Percentiles rank a stretch among this genome's conserved stretches.
These are phyloP conservation scores for Cassiopea andromeda DNA, from an alignment of 30 jellyfish, hydroid and myxozoan species.

Conservation along the genomic window DNA sequence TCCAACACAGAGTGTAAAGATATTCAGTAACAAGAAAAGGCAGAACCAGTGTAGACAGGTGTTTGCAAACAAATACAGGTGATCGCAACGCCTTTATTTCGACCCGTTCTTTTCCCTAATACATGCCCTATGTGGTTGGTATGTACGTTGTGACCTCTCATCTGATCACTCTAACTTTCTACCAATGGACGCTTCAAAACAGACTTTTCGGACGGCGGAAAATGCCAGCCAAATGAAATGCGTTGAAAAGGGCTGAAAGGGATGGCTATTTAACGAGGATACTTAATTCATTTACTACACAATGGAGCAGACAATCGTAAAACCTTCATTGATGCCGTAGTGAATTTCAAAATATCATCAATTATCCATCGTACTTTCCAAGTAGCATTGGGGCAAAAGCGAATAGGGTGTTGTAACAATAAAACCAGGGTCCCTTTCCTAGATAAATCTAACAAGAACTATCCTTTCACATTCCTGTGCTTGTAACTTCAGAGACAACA, in stretches of 20 bases:
- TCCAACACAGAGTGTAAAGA: background rate
- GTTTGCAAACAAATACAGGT: constrained; percentile 4
- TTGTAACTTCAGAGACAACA: too few species aligned
- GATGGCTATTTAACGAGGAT: background rate
- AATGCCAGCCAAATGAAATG: background rate
- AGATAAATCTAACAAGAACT: too few species aligned
- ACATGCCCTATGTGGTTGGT: background rate
- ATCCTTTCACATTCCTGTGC: too few species aligned
- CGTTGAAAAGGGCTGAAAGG: background rate
- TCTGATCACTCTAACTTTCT: background rate
- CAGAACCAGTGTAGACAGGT: background rate
- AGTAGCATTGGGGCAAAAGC: too few species aligned
- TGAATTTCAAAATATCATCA: background rate
- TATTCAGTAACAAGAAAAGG: background rate
- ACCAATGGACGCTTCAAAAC: background rate
- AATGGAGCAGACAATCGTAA: background rate
- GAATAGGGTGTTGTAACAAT: too few species aligned
- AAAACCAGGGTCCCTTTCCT: too few species aligned
- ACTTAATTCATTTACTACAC: background rate
- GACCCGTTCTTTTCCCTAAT: background rate
- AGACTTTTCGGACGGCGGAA: background rate
- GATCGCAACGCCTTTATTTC: background rate
- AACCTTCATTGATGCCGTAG: background rate
- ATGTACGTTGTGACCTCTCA: background rate
- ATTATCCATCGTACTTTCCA: background rate